A percentile compares a stretch with the other conserved stretches of the same genome.
Evolutionary conservation across 2,113 vertebrate genomes (phyloP).

Genomic region (Rhinogobius similis): DNA sequence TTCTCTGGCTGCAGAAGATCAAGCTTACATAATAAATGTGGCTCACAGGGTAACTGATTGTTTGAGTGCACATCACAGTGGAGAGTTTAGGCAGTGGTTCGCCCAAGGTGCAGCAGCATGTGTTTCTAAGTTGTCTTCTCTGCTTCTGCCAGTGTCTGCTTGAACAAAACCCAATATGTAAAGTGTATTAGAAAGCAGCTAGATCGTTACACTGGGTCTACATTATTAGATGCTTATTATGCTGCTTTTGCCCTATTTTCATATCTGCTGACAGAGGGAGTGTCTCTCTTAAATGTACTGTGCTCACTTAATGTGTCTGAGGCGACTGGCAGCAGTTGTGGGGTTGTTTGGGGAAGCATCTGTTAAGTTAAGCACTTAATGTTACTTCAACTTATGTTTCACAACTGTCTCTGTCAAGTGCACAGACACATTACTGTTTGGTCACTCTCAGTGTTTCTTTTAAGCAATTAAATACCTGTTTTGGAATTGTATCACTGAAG

Average conservation of each 20-base stretch:
- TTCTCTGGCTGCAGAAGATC: conserved; percentile 15
- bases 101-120: not conserved
- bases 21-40: conserved; percentile 39
- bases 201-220: conserved; percentile 6
- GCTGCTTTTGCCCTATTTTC: conserved; percentile 5
- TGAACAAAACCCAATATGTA: conserved; percentile 22
- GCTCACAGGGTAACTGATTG: conserved; percentile 22
- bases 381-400: conserved; percentile 23
- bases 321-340: conserved; percentile 21
- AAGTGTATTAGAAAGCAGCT: conserved; percentile 21
- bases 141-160: conserved; percentile 12
- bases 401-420: conserved; percentile 11
- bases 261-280: conserved; percentile 24
- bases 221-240: conserved; percentile 30
- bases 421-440: not conserved
- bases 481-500: not conserved
- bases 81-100: not conserved
- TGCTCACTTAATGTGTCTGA: conserved; percentile 5
- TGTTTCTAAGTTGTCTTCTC: not conserved
- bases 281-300: conserved; percentile 18
- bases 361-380: conserved; percentile 43
- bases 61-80: conserved; percentile 20
- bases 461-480: not conserved
- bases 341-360: conserved; percentile 33
- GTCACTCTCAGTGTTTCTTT: not conserved